Evolutionary conservation across 1,140 invertebrate genomes (phyloP).

Genomic region (Achatina immaculata): DNA sequence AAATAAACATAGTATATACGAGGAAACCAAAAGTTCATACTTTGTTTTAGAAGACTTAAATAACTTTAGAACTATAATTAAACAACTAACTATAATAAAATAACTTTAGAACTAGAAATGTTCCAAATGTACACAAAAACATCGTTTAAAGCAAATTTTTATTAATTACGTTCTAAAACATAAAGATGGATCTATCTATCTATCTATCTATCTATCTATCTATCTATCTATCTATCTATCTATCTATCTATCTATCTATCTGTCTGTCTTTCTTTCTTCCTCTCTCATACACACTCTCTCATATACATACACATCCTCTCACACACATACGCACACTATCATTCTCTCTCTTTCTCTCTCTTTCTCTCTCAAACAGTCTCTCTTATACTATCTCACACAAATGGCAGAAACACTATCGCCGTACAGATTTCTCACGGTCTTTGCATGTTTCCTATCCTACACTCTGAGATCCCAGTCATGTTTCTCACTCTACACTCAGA

Average conservation of each 20-base stretch:
- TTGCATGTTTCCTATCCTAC: too few relatives aligned
- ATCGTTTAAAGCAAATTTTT: too few relatives aligned
- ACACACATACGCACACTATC: background rate
- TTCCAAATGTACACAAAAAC: too few relatives aligned
- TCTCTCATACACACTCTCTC: background rate
- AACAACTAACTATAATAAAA: too few relatives aligned
- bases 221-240: background rate
- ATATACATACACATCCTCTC: too few relatives aligned
- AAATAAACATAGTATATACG: too few relatives aligned
- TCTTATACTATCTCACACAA: slow-evolving; percentile 23
- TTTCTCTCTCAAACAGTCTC: background rate
- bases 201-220: background rate
- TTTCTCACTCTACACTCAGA: slow-evolving; percentile 35
- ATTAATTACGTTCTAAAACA: too few relatives aligned
- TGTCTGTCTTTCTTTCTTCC: background rate
- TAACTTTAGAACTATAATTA: too few relatives aligned
- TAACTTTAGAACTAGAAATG: too few relatives aligned
- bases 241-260: slow-evolving; percentile 17
- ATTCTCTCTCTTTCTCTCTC: slow-evolving; percentile 24
- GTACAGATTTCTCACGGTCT: background rate
- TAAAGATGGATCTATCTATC: background rate
- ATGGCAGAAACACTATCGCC: background rate
- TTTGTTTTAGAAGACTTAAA: too few relatives aligned
- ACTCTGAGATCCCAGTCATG: slow-evolving; percentile 1
- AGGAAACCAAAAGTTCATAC: too few relatives aligned